phyloP scores from a whole-genome alignment of 2,113 vertebrate species.

The Cairina moschata region DNA sequence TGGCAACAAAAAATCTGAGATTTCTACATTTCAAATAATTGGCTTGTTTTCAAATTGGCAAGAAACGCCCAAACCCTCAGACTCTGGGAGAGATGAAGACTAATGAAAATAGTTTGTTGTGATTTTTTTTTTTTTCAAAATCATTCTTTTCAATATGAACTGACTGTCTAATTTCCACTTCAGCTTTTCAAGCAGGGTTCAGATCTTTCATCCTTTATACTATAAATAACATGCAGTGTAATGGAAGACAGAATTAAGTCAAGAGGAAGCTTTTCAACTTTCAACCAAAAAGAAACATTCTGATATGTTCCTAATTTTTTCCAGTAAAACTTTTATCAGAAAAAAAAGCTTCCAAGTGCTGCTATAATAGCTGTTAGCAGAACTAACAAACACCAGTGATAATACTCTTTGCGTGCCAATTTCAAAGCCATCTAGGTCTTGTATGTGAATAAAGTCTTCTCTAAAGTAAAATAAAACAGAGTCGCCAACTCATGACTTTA shows the following conservation, averaged over 20 bases:
- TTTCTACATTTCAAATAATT: neutral
- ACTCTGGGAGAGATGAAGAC: neutral
- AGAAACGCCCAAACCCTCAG: neutral
- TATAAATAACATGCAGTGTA: neutral
- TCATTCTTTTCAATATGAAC: neutral
- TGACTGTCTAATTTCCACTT: conserved; percentile 29
- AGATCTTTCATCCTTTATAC: conserved; percentile 12
- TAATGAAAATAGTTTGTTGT: neutral
- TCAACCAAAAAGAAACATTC: conserved; percentile 21
- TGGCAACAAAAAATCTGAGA: neutral
- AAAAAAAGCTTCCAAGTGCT: neutral
- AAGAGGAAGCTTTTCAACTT: conserved; percentile 14
- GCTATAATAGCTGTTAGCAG: neutral
- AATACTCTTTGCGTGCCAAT: neutral
- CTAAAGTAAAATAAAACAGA: neutral
- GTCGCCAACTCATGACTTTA: neutral
- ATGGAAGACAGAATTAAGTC: conserved; percentile 29
- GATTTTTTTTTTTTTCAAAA: neutral
- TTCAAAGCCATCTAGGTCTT: neutral
- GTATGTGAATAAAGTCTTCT: neutral
- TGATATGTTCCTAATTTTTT: neutral
- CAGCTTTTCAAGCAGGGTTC: conserved; percentile 9
- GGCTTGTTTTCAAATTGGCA: neutral
- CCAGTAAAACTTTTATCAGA: neutral
- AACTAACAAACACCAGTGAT: neutral